Percentiles rank a stretch among this genome's conserved stretches.
phyloP scores from a whole-genome alignment of 2,888 invertebrate species.

The Scelioninae gen. 2 region DNA sequence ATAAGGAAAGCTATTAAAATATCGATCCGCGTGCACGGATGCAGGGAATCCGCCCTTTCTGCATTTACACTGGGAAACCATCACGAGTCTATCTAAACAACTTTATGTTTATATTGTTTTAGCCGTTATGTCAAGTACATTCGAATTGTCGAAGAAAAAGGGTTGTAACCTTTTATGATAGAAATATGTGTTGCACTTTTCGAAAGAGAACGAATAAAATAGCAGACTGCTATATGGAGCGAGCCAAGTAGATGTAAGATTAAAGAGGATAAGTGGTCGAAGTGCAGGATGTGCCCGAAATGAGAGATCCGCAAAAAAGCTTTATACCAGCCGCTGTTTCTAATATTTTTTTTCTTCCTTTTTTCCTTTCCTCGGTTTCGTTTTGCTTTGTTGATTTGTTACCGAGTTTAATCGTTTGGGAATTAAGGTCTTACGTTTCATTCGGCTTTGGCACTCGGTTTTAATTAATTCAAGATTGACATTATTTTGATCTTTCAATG shows the following conservation, averaged over 20 bases:
- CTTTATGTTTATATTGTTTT: conserved; percentile 48
- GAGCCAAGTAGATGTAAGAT: conserved; percentile 43
- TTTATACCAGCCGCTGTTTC: conserved; percentile 19
- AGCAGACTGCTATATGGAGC: conserved; percentile 33
- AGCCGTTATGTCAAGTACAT: conserved; percentile 39
- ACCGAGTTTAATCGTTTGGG: conserved; percentile 16
- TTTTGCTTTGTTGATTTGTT: conserved; percentile 24
- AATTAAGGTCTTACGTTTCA: conserved; percentile 1
- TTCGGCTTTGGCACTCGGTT: neutral
- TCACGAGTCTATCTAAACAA: conserved; percentile 9
- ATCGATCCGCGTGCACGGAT: conserved; percentile 64
- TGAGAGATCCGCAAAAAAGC: conserved; percentile 41
- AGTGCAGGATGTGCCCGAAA: conserved; percentile 41
- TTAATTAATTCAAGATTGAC: no score
- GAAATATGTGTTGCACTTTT: conserved; percentile 47
- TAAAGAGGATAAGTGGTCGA: conserved; percentile 45
- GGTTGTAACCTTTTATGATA: conserved; percentile 50
- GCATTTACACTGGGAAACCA: conserved; percentile 16
- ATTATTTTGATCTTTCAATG: no score
- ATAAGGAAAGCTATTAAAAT: conserved; percentile 68
- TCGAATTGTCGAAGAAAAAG: conserved; percentile 34
- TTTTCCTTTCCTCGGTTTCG: neutral
- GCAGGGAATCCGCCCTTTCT: neutral
- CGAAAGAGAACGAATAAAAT: conserved; percentile 28
- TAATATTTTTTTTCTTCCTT: conserved; percentile 1